Evolutionary conservation across 2,113 vertebrate genomes (phyloP), one percentile per base, ranked within the genome.

Genomic region (Sinocyclocheilus rhinocerous): DNA sequence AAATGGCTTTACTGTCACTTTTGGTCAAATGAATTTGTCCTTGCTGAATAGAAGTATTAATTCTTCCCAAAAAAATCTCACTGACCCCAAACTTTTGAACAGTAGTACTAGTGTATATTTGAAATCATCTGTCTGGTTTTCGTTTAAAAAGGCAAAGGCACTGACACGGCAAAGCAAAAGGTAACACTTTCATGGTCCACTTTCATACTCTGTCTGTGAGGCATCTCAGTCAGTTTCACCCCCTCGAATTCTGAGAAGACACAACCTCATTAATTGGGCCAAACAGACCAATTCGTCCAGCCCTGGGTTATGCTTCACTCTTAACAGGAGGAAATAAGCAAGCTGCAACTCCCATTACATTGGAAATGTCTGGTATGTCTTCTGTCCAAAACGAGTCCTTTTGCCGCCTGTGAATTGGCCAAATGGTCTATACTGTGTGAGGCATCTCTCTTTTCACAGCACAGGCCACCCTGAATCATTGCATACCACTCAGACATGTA

Each of bases 301-400:
- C 50, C 6, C 77, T 80, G 61, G 24, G 76, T 45, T 80, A 70
- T 10, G 18, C n/a, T 55, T 81, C 33, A 45, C 13, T 61, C 42
- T 57, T 36, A 61, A 36, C 52, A 24, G 50, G 76, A 81, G 67
- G 83, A 70, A 79, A 39, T 65, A 77, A 63, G 36, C 7, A 55
- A 77, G 70, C 86, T 81, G 78, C 11, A 42, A 59, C 79, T 89
- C 86, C 26, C 33, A 83, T 86, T 89, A 87, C 33, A 52, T 20
- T 63, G 61, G 55, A 87, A 77, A 87, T 84, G 89, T 88, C 84
- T 88, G 84, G 82, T 57, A 85, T 89, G 83, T 84, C 42, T 36
- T 78, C 61, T 65, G 70, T 84, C 39, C 33, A 67, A 50, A 20
- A n/a, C 29, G 29, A 22, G 12, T 63, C 39, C 52, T 78, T 85